Percentiles rank a stretch among this genome's conserved stretches.
phyloP scores from a whole-genome alignment of 2,888 invertebrate genomes.

The Elysia crispata region DNA sequence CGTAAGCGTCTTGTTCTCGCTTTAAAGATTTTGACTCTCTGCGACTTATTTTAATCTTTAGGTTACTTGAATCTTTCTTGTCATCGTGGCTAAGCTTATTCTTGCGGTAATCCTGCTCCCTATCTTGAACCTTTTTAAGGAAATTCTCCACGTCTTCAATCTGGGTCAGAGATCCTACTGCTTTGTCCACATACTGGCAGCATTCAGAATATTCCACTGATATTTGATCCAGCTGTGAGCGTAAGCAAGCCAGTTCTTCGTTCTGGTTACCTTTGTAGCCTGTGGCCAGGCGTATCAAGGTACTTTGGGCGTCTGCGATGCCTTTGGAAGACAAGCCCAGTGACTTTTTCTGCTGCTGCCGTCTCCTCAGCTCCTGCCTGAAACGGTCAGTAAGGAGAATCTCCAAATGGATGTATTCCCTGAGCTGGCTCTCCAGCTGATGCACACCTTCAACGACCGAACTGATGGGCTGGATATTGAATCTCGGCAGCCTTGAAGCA shows the following conservation, averaged over 20 bases:
- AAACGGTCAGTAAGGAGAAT: conserved; percentile 58
- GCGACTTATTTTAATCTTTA: neutral
- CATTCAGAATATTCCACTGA: conserved; percentile 59
- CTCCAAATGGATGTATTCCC: conserved; percentile 60
- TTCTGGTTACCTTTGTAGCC: conserved; percentile 39
- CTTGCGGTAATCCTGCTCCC: conserved; percentile 52
- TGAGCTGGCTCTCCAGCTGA: conserved; percentile 57
- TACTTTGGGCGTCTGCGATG: conserved; percentile 51
- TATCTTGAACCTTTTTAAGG: conserved; percentile 49
- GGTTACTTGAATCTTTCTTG: neutral
- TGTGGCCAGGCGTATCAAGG: conserved; percentile 51
- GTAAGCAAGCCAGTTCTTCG: conserved; percentile 51
- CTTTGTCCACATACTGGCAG: conserved; percentile 53
- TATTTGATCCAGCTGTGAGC: conserved; percentile 52
- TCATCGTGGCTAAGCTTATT: neutral
- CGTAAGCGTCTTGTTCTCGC: neutral
- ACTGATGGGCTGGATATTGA: conserved; percentile 52
- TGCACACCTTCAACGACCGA: conserved; percentile 58
- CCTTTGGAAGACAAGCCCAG: conserved; percentile 54
- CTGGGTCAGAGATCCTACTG: conserved; percentile 29
- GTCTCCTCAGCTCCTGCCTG: conserved; percentile 54
- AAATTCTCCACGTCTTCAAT: conserved; percentile 21
- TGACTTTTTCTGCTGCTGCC: conserved; percentile 56
- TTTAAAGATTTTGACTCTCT: neutral
- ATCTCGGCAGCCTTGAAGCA: neutral